Evolutionary conservation across 2,797 vertebrate species (phyloP), one percentile per base, ranked within the genome.

Genomic region (Pempheris klunzingeri): DNA sequence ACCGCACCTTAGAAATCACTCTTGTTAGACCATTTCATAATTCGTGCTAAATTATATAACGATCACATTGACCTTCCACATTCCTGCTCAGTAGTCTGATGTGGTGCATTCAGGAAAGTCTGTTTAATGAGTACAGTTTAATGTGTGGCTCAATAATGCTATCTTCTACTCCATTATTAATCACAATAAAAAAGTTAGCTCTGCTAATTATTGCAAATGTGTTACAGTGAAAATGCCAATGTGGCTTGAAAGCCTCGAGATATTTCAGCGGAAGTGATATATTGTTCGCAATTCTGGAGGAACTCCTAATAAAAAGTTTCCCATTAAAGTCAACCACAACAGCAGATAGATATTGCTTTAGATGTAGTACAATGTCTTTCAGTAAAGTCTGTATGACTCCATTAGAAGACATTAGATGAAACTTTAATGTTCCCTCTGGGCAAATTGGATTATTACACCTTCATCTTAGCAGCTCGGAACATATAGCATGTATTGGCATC

Each of bases 121-220:
- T 80, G 66, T 86, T 91, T 90, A 90, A 92, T 88, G 87, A 89
- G 81, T 55, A 75, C 66, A 77, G 69, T 92, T 87, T 85, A 87
- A 90, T 83, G 77, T 84, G 81, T 70, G 69, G 75, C 88, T 92
- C 87, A 90, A 90, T 90, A 90, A 88, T 74, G 69, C 85, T 78
- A 89, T 90, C 79, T 71, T 84, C 80, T 60, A 39, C 81, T 90
- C 73, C 61, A 86, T 88, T 90, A 93, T 91, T 91, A 89, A 93
- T 91, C 87, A 87, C 80, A 88, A 89, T 91, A 87, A 92, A 89
- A 90, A 91, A 87, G 78, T 85, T 89, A 84, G 81, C 88, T 81
- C 71, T 74, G 91, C 90, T 93, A 92, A 93, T 93, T 90, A 92
- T 90, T 87, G 82, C 75, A 84, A 91, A 93, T 88, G 87, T 79